Evolutionary conservation across 2,888 invertebrate species (phyloP).

Genomic region (Coelopa pilipes): DNA sequence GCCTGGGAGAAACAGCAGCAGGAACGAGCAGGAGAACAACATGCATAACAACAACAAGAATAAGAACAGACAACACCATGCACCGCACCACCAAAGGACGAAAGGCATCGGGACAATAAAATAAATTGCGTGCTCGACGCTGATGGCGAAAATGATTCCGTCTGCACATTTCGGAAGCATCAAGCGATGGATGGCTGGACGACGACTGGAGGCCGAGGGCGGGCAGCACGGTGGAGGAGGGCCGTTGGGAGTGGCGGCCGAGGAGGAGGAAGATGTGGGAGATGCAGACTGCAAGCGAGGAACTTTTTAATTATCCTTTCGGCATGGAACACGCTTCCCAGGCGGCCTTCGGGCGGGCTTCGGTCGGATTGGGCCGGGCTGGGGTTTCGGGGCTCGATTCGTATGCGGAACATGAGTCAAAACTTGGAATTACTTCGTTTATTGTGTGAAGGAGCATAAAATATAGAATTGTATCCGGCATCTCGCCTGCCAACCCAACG

Average conservation of each 20-base stretch:
- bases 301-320: constrained; percentile 37
- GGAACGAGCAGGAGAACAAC: no score
- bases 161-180: constrained; percentile 23
- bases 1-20: no score
- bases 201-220: no score
- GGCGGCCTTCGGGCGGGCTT: background rate
- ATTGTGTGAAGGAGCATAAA: constrained; percentile 29
- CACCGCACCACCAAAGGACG: no score
- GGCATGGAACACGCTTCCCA: constrained; percentile 5
- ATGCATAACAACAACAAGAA: no score
- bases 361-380: no score
- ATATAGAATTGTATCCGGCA: constrained; percentile 14
- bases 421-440: constrained; percentile 46
- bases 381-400: constrained; percentile 22
- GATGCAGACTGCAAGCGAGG: background rate
- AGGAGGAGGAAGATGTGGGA: background rate
- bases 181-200: background rate
- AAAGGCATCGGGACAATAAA: background rate
- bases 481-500: background rate
- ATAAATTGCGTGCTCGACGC: constrained; percentile 11
- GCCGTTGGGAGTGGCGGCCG: no score
- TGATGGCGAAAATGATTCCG: constrained; percentile 18
- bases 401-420: constrained; percentile 46
- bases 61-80: no score
- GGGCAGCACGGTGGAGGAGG: no score